phyloP scores from a whole-genome alignment of 1,140 invertebrate genomes.

The Pseudobourletiella spinata region DNA sequence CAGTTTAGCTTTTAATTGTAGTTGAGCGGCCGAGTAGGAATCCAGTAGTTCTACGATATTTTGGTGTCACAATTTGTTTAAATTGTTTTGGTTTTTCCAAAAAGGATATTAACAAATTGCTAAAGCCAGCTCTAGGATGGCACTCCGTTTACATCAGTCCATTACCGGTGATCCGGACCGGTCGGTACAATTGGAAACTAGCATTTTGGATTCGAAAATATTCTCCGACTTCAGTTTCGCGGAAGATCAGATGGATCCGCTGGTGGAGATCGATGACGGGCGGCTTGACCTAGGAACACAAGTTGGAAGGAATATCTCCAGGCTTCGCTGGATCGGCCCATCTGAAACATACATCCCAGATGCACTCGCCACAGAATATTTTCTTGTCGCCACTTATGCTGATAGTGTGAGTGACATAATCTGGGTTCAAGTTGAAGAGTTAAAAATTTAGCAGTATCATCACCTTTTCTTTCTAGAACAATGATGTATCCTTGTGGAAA shows the following conservation, averaged over 20 bases:
- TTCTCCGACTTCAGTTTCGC: background rate
- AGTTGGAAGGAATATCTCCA: slow-evolving; percentile 21
- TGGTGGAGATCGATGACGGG: no score
- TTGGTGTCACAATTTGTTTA: no score
- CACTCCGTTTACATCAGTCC: no score
- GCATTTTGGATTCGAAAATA: background rate
- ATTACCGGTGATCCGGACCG: no score
- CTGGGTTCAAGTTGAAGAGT: background rate
- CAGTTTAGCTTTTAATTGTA: no score
- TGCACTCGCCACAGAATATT: slow-evolving; percentile 25
- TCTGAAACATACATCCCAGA: slow-evolving; percentile 11
- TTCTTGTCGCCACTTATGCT: slow-evolving; percentile 17
- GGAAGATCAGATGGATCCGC: background rate
- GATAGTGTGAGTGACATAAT: background rate
- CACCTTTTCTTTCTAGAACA: slow-evolving; percentile 13
- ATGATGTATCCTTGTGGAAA: slow-evolving; percentile 26
- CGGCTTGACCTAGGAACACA: slow-evolving; percentile 36
- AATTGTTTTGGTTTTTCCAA: no score
- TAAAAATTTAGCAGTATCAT: background rate
- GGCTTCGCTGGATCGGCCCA: slow-evolving; percentile 20
- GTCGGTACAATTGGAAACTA: no score
- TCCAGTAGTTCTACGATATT: no score
- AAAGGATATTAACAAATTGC: no score
- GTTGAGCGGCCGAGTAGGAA: no score
- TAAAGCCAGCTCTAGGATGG: no score